phyloP scores from a whole-genome alignment of 2,113 vertebrate species.

The Megaceryle torquata region DNA sequence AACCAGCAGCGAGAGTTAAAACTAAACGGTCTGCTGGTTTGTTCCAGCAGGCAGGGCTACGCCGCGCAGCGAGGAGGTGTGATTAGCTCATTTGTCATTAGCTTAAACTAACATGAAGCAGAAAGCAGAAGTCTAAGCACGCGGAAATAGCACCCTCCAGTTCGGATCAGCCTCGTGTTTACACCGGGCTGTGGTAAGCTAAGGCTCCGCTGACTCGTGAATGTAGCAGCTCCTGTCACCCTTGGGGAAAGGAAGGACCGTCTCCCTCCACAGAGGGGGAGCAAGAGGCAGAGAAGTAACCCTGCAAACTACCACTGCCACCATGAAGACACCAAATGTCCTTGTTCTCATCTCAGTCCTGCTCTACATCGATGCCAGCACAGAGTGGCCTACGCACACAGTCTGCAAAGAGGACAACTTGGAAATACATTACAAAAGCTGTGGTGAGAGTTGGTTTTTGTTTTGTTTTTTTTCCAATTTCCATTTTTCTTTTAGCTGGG shows the following conservation, averaged over 20 bases:
- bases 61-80: neutral
- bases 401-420: constrained; percentile 71
- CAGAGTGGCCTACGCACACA: constrained; percentile 71
- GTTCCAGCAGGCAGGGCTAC: neutral
- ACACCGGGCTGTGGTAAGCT: neutral
- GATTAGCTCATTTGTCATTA: neutral
- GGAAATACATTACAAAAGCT: constrained; percentile 78
- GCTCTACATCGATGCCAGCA: neutral
- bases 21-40: neutral
- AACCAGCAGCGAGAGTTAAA: neutral
- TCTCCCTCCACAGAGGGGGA: neutral
- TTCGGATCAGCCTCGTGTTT: constrained; percentile 4
- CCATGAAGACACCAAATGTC: constrained; percentile 52
- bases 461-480: neutral
- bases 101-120: neutral
- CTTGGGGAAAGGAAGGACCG: constrained; percentile 47
- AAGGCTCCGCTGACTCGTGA: neutral
- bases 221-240: neutral
- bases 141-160: neutral
- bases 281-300: neutral
- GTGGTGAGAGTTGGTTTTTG: constrained; percentile 67
- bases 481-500: neutral
- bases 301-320: neutral
- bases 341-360: constrained; percentile 47
- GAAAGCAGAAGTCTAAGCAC: constrained; percentile 27